Base-by-base conservation (phyloP, 2,797 vertebrate genomes). In the Parauchenoglanis punctatus region DNA sequence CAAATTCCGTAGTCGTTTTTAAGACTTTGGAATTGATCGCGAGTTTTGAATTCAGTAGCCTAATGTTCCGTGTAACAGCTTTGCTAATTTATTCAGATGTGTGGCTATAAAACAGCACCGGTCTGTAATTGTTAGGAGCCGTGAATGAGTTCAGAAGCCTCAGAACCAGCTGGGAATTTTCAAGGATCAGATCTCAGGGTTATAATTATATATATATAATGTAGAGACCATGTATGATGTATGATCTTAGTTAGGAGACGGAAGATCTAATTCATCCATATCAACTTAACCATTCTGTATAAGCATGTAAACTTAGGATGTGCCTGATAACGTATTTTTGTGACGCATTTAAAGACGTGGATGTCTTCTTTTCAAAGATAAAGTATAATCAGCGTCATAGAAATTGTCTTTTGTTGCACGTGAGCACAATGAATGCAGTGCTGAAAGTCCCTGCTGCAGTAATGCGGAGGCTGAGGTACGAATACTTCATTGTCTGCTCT, bases 401-500 rank as follows among this genome's bases (percentile, higher is more conserved):
- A 49, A 65, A 28, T 35, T 28, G 63, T 31, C 44, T 67, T 65
- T 68, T 67, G 44, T 67, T 67, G 63, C 81, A 83, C 44, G 46
- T 83, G 81, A 52, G 81, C 25, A 46, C 40, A 28, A 1, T 63
- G 80, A 82, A 82, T 67, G 81, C 81, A 49, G 81, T 67, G 63
- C 46, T 63, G 20, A 63, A 77, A 80, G 20, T 15, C 46, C 61
- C 61, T 80, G 18, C 85, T 86, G 85, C 85, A 86, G 76, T 80
- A 81, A 81, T 85, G 70, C 56, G 56, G 84, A 76, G 70, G 70
- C 68, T 46, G 68, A 49, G 84, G 84, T 83, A 83, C 61, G 63
- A 67, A 83, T 83, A 83, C 63, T 83, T 61, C 81, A 83, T 83
- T 83, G 81, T 83, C 61, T 83, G 81, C 81, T 85, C 40, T n/a